Percentiles rank a stretch among this genome's conserved stretches.
These are phyloP conservation scores for Eretmocerus hayati DNA, from an alignment of 2,888 invertebrate species.

Conservation along the genomic window DNA sequence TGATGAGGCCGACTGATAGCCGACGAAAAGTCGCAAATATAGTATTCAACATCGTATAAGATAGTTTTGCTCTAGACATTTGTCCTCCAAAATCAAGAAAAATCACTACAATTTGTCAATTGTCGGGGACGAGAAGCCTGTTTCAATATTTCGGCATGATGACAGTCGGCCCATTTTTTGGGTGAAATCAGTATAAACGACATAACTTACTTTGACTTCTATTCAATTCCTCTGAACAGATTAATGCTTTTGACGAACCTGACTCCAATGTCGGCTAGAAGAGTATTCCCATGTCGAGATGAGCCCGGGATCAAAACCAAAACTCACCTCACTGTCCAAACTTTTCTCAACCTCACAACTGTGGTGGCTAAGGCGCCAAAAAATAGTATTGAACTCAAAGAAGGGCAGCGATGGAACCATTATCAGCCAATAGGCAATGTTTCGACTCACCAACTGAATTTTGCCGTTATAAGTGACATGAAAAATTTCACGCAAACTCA, in stretches of 20 bases:
- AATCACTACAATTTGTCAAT: too few relatives aligned
- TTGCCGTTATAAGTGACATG: constrained; percentile 14
- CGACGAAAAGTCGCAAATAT: too few relatives aligned
- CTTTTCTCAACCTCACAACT: constrained; percentile 17
- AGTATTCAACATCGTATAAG: too few relatives aligned
- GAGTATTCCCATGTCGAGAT: constrained; percentile 19
- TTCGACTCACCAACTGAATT: constrained; percentile 20
- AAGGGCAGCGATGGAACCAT: constrained; percentile 18
- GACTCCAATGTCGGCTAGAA: constrained; percentile 15
- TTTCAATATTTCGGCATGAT: too few relatives aligned
- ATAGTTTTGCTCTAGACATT: too few relatives aligned
- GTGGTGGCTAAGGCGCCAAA: constrained; percentile 8
- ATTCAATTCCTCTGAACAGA: too few relatives aligned
- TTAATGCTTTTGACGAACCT: constrained; percentile 18
- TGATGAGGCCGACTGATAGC: too few relatives aligned
- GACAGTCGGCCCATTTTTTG: too few relatives aligned
- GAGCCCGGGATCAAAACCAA: constrained; percentile 15
- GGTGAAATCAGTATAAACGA: too few relatives aligned
- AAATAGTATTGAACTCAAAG: constrained; percentile 12
- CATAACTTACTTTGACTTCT: too few relatives aligned
- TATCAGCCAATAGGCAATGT: constrained; percentile 9
- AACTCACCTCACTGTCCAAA: constrained; percentile 16
- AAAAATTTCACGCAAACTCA: constrained; percentile 9
- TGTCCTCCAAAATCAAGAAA: too few relatives aligned
- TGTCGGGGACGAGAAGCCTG: too few relatives aligned